Percentiles rank a stretch among this genome's conserved stretches.
Conservation (phyloP, 1,140 invertebrate genomes). For the Hylaeus anthracinus region DNA sequence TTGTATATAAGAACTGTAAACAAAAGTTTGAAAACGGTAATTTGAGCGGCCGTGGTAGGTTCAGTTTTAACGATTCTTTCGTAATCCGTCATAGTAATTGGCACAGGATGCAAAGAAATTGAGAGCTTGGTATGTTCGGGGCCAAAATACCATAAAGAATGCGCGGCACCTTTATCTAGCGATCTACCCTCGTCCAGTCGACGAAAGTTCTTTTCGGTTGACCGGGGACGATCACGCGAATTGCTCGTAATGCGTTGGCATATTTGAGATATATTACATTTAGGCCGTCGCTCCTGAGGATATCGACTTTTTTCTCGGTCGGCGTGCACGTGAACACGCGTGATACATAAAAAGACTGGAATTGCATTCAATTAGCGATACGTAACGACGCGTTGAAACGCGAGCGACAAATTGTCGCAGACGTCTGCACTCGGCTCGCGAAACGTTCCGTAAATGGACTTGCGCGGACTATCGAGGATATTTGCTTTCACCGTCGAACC, state of each 20-base stretch:
- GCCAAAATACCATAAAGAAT: background rate
- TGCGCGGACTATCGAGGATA: background rate
- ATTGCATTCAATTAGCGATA: background rate
- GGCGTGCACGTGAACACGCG: slow-evolving; percentile 1
- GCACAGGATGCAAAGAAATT: too few species aligned
- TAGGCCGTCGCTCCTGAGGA: background rate
- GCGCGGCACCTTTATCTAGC: background rate
- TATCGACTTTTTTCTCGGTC: background rate
- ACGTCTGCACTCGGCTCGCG: background rate
- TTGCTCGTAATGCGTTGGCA: background rate
- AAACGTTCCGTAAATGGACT: background rate
- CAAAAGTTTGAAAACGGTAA: too few species aligned
- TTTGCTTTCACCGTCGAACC: slow-evolving; percentile 19
- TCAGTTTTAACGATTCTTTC: too few species aligned
- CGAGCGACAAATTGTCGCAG: background rate
- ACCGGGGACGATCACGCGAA: slow-evolving; percentile 1
- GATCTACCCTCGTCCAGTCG: background rate
- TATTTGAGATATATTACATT: background rate
- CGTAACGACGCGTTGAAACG: background rate
- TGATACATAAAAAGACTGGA: background rate
- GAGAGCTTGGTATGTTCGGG: too few species aligned
- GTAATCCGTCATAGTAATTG: too few species aligned
- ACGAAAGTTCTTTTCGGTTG: background rate
- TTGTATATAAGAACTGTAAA: too few species aligned
- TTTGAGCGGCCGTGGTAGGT: too few species aligned